These are phyloP conservation scores for Blomia tropicalis DNA, from an alignment of 2,888 invertebrate species.

Conservation along the genomic window DNA sequence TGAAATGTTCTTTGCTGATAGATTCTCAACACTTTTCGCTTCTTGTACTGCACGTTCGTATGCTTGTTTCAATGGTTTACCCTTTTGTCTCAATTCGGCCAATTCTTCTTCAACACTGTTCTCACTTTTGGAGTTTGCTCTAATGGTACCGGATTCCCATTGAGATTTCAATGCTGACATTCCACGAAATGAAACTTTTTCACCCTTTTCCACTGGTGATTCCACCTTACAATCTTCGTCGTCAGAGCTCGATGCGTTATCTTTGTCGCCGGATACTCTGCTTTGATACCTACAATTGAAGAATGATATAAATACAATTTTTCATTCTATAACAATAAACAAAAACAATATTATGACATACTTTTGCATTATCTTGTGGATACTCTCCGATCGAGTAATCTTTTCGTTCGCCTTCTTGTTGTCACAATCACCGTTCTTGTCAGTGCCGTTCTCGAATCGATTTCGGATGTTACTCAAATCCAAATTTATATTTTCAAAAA, in stretches of 20 bases:
- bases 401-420: background rate
- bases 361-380: constrained; percentile 23
- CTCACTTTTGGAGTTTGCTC: constrained; percentile 22
- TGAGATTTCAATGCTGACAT: constrained; percentile 32
- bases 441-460: constrained; percentile 26
- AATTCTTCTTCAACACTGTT: constrained; percentile 55
- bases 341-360: constrained; percentile 1
- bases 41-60: constrained; percentile 56
- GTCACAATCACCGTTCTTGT: background rate
- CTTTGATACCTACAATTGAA: constrained; percentile 31
- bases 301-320: background rate
- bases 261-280: constrained; percentile 30
- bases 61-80: constrained; percentile 53
- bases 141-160: constrained; percentile 31
- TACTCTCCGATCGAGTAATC: constrained; percentile 27
- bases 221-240: constrained; percentile 26
- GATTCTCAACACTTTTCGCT: constrained; percentile 6
- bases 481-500: constrained; percentile 29
- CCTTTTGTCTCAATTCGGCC: constrained; percentile 54
- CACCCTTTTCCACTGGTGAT: constrained; percentile 26
- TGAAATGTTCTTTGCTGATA: constrained; percentile 50
- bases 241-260: constrained; percentile 26
- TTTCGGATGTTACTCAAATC: constrained; percentile 30
- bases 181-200: constrained; percentile 28
- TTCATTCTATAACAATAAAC: background rate